A percentile compares a stretch with the other conserved stretches of the same genome.
These are phyloP conservation scores for Nemoura dubitans DNA, from an alignment of 2,888 invertebrate genomes.

Conservation along the genomic window DNA sequence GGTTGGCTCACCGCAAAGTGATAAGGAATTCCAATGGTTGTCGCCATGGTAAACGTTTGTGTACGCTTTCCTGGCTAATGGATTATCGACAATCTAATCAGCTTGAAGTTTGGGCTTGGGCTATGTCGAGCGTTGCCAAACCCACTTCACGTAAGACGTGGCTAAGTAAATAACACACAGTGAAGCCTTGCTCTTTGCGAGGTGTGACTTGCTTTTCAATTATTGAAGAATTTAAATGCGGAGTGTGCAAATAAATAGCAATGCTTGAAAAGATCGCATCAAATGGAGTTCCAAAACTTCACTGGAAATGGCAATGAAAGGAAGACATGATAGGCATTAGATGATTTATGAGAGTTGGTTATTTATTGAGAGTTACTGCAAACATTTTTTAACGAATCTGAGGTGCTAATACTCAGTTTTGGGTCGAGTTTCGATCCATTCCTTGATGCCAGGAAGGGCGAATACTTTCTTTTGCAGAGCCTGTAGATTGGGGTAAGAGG, in stretches of 20 bases:
- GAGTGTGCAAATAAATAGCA: too few relatives aligned
- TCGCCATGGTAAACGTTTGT: background rate
- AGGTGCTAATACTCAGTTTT: slow-evolving; percentile 61
- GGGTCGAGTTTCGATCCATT: slow-evolving; percentile 72
- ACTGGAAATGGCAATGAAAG: too few relatives aligned
- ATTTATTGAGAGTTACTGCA: too few relatives aligned
- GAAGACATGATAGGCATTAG: too few relatives aligned
- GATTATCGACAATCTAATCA: background rate
- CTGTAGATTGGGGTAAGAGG: slow-evolving; percentile 67
- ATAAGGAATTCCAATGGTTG: background rate
- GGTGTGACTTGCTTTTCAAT: background rate
- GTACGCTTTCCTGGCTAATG: background rate
- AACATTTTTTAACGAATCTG: background rate
- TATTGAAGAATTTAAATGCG: too few relatives aligned
- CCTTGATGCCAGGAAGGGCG: slow-evolving; percentile 68
- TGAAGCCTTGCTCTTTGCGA: background rate
- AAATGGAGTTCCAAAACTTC: too few relatives aligned
- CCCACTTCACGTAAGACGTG: background rate
- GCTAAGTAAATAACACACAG: background rate
- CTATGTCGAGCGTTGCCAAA: background rate
- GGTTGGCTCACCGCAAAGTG: background rate
- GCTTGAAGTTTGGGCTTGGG: background rate
- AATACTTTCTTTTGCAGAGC: slow-evolving; percentile 67
- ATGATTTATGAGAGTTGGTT: too few relatives aligned
- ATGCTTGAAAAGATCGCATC: too few relatives aligned